phyloP scores from a whole-genome alignment of 2,113 vertebrate genomes.

The human region GRCh38 chr16:47704501-47705000 shows the following conservation, averaged over 20 bases:
- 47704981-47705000: background rate
- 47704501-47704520: background rate
- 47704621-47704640: background rate
- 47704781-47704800: background rate
- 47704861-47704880: background rate
- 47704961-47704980: background rate
- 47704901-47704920: background rate
- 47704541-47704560: background rate
- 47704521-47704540: background rate
- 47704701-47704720: background rate
- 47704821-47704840: constrained; percentile 13
- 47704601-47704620: background rate
- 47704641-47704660: background rate
- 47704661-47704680: background rate
- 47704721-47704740: background rate
- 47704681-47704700: background rate
- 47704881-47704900: background rate
- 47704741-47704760: background rate
- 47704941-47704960: background rate
- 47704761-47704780: background rate
- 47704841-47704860: background rate
- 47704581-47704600: constrained; percentile 41
- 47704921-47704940: background rate
- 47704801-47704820: background rate
- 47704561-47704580: constrained; percentile 1